Evolutionary conservation across 2,797 vertebrate genomes (phyloP).

Genomic region (Enoplosus armatus): DNA sequence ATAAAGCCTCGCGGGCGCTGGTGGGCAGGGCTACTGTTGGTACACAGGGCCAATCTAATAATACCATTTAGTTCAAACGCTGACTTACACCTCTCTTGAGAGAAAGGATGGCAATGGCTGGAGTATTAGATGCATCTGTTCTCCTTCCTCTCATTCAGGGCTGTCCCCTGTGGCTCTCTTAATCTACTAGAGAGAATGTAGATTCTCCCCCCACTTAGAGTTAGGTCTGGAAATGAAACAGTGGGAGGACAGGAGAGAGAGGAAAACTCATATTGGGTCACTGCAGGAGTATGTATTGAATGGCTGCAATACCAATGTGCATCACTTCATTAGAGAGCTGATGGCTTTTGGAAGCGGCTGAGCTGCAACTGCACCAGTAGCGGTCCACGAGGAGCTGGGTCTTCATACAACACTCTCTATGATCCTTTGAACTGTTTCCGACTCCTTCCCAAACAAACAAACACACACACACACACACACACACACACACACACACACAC

Average conservation of each 20-base stretch:
- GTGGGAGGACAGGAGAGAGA: slow-evolving; percentile 47
- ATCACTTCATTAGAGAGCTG: slow-evolving; percentile 66
- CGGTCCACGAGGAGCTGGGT: slow-evolving; percentile 19
- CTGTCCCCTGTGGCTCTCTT: slow-evolving; percentile 64
- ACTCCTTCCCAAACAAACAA: slow-evolving; percentile 23
- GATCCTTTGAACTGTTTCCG: slow-evolving; percentile 43
- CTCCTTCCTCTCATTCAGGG: slow-evolving; percentile 38
- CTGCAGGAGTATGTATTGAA: slow-evolving; percentile 58
- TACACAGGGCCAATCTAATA: slow-evolving; percentile 71
- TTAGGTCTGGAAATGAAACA: slow-evolving; percentile 50
- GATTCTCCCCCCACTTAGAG: too few relatives aligned
- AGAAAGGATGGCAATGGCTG: slow-evolving; percentile 35
- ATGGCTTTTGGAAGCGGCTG: slow-evolving; percentile 53
- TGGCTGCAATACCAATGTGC: slow-evolving; percentile 53
- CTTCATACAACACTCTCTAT: slow-evolving; percentile 25
- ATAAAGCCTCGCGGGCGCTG: slow-evolving; percentile 5
- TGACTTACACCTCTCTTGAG: slow-evolving; percentile 52
- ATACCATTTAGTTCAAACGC: slow-evolving; percentile 64
- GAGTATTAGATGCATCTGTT: slow-evolving; percentile 62
- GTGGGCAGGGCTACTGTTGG: slow-evolving; percentile 40
- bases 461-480: not conserved
- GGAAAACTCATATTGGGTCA: slow-evolving; percentile 46
- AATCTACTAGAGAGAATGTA: slow-evolving; percentile 68
- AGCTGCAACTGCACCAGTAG: slow-evolving; percentile 57
- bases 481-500: too few relatives aligned